These are phyloP conservation scores for Solen grandis DNA, from an alignment of 1,140 invertebrate species.

Conservation along the genomic window DNA sequence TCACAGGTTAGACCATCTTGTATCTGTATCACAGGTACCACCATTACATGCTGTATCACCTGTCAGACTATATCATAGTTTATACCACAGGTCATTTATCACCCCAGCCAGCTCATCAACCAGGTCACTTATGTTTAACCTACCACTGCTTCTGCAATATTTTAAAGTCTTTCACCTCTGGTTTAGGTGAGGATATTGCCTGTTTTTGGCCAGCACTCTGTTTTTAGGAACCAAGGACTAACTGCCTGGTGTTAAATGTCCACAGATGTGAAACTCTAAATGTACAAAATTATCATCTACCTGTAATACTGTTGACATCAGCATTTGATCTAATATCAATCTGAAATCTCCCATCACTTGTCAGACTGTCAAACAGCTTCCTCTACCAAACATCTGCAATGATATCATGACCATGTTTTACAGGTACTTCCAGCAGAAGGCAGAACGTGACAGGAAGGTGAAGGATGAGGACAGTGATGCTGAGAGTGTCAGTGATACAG, in stretches of 20 bases:
- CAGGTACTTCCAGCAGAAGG: conserved; percentile 74
- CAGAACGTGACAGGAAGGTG: conserved; percentile 73
- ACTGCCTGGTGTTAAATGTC: neutral
- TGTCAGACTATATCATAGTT: too few species aligned
- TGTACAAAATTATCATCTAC: neutral
- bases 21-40: neutral
- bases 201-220: too few species aligned
- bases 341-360: neutral
- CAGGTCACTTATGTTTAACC: neutral
- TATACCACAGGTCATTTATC: too few species aligned
- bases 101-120: too few species aligned
- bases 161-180: neutral
- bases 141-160: neutral
- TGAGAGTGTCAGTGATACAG: conserved; percentile 92
- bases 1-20: conserved; percentile 80
- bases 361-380: neutral
- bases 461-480: conserved; percentile 85
- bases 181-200: neutral
- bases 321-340: neutral
- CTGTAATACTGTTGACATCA: neutral
- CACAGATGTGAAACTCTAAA: neutral
- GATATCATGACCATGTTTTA: conserved; percentile 40
- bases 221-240: neutral
- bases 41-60: too few species aligned
- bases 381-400: neutral